Percentiles rank a stretch among this genome's conserved stretches.
Evolutionary conservation across 2,888 invertebrate species (phyloP).

Genomic region (Drosophila colorata): DNA sequence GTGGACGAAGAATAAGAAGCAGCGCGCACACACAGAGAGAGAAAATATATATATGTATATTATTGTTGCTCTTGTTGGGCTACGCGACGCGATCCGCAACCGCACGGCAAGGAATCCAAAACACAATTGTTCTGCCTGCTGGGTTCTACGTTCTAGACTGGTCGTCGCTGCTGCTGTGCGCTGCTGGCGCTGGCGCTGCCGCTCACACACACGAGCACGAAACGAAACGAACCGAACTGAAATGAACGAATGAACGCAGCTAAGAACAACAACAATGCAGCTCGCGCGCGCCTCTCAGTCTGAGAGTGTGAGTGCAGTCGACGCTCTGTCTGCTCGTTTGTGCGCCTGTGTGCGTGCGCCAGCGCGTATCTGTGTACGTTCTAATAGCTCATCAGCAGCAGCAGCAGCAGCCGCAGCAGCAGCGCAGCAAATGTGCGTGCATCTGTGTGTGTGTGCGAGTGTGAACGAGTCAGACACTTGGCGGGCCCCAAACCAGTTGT

Average conservation of each 20-base stretch:
- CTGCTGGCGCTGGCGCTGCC: slow-evolving; percentile 36
- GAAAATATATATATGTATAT: slow-evolving; percentile 39
- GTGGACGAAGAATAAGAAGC: neutral
- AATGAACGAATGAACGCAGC: slow-evolving; percentile 60
- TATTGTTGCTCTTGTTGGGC: slow-evolving; percentile 49
- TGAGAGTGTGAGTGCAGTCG: slow-evolving; percentile 58
- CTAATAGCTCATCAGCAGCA: slow-evolving; percentile 63
- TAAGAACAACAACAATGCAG: slow-evolving; percentile 9
- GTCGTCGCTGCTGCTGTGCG: slow-evolving; percentile 46
- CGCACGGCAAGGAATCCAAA: slow-evolving; percentile 84
- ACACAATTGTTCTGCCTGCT: slow-evolving; percentile 84
- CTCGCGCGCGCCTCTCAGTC: slow-evolving; percentile 61
- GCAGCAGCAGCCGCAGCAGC: slow-evolving; percentile 43
- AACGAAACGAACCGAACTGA: slow-evolving; percentile 56
- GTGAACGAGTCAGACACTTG: slow-evolving; percentile 70
- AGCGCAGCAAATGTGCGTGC: slow-evolving; percentile 62
- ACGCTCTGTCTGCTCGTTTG: slow-evolving; percentile 56
- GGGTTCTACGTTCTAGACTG: slow-evolving; percentile 84
- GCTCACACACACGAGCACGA: slow-evolving; percentile 48
- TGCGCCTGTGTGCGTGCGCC: slow-evolving; percentile 6
- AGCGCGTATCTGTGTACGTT: slow-evolving; percentile 41
- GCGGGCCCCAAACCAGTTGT: slow-evolving; percentile 61
- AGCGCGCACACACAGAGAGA: slow-evolving; percentile 27
- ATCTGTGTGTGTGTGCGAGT: slow-evolving; percentile 49
- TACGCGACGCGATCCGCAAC: slow-evolving; percentile 79